Percentiles rank a stretch among this genome's conserved stretches.
These are phyloP conservation scores for Rhynchotus rufescens DNA, from an alignment of 2,797 vertebrate species.

Conservation along the genomic window DNA sequence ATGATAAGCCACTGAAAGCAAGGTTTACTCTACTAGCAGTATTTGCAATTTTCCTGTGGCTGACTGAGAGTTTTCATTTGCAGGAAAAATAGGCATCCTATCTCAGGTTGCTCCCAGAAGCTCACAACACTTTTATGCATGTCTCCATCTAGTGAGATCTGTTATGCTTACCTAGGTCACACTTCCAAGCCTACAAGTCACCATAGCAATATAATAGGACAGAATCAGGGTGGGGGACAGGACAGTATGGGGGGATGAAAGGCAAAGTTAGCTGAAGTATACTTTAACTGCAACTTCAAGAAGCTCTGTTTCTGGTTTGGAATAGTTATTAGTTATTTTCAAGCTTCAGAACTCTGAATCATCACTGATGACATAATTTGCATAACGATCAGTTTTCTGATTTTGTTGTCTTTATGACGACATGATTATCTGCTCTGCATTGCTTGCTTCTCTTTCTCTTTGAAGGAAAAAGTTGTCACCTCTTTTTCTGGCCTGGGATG, in stretches of 20 bases:
- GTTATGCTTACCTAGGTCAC: neutral
- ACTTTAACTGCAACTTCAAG: neutral
- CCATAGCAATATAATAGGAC: neutral
- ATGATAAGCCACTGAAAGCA: neutral
- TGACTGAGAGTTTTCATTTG: neutral
- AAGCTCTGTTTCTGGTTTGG: neutral
- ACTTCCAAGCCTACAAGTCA: fast-evolving
- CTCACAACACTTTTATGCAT: neutral
- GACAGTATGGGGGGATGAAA: neutral
- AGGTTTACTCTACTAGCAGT: neutral
- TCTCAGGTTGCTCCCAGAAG: neutral
- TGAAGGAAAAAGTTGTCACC: constrained; percentile 14
- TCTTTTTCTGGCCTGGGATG: neutral
- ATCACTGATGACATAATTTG: neutral
- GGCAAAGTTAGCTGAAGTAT: neutral
- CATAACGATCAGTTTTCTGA: neutral
- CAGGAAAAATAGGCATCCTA: neutral
- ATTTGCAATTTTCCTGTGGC: neutral
- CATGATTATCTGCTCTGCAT: constrained; percentile 47
- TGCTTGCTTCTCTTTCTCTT: neutral
- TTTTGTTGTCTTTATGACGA: constrained; percentile 15
- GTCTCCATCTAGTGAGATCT: neutral
- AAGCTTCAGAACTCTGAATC: neutral
- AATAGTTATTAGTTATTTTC: neutral
- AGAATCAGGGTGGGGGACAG: neutral